Conservation (phyloP, 2,888 invertebrate species). For the Leucoptera coffeella region DNA sequence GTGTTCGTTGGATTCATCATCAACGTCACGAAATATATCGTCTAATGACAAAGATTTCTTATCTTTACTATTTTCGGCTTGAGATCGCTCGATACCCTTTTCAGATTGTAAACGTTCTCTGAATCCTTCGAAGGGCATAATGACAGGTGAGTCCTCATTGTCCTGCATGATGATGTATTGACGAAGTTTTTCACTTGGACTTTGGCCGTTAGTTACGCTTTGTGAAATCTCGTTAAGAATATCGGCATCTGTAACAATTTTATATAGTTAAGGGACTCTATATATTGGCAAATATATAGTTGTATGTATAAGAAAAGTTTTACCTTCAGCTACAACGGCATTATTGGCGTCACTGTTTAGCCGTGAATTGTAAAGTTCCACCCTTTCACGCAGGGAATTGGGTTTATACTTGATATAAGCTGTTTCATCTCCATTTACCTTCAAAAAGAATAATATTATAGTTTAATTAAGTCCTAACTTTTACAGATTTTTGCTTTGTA, state of each 20-base stretch:
- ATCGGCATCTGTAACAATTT: too few relatives aligned
- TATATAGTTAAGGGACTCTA: too few relatives aligned
- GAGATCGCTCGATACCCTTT: conserved; percentile 11
- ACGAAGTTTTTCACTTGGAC: conserved; percentile 30
- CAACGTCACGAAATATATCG: conserved; percentile 13
- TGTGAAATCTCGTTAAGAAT: too few relatives aligned
- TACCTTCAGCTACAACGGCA: conserved; percentile 37
- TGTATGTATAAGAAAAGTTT: neutral
- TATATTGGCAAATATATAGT: conserved; percentile 2
- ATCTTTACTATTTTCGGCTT: conserved; percentile 16
- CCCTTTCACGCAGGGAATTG: too few relatives aligned
- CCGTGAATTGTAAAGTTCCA: too few relatives aligned
- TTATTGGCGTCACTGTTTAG: conserved; percentile 69
- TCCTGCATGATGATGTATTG: conserved; percentile 27
- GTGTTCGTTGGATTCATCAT: conserved; percentile 19
- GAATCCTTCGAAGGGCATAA: conserved; percentile 36
- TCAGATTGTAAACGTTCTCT: conserved; percentile 34
- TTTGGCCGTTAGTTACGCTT: conserved; percentile 13
- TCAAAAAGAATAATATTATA: too few relatives aligned
- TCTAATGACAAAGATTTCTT: conserved; percentile 25
- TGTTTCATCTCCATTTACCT: conserved; percentile 61
- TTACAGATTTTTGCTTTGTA: too few relatives aligned
- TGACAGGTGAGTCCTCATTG: conserved; percentile 25
- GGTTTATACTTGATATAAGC: conserved; percentile 79
- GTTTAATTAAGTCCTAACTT: too few relatives aligned